Evolutionary conservation across 2,888 invertebrate species (phyloP).

Genomic region (Apamea sordens): DNA sequence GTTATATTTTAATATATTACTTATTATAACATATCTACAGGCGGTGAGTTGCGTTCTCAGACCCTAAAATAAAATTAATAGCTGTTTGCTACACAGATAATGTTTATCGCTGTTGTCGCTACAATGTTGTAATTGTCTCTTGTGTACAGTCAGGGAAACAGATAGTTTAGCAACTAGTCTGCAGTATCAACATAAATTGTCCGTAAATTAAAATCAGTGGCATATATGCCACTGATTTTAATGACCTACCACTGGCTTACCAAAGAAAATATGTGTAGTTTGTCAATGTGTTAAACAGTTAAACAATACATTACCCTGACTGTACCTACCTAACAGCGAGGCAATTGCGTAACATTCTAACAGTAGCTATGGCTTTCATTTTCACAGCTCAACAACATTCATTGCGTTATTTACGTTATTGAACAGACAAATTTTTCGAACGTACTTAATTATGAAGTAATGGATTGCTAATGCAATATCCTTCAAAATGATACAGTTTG

Average conservation of each 20-base stretch:
- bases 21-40: slow-evolving; percentile 35
- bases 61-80: slow-evolving; percentile 78
- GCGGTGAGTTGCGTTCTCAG: slow-evolving; percentile 65
- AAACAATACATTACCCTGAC: not conserved
- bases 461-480: not conserved
- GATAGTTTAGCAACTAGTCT: not conserved
- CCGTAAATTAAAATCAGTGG: not conserved
- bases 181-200: not conserved
- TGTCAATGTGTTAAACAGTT: not conserved
- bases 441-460: not conserved
- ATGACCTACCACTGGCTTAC: too few species aligned
- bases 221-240: not conserved
- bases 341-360: too few species aligned
- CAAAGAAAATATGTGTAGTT: not conserved
- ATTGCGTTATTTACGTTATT: too few species aligned
- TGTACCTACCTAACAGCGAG: not conserved
- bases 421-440: too few species aligned
- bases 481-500: too few species aligned
- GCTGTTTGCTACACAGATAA: slow-evolving; percentile 73
- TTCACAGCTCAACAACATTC: not conserved
- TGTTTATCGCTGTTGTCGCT: slow-evolving; percentile 72
- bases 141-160: not conserved
- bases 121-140: slow-evolving; percentile 28
- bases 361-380: not conserved
- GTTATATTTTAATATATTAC: slow-evolving; percentile 66